Evolutionary conservation across 2,888 invertebrate genomes (phyloP).

Genomic region (Pseudococcus viburni): DNA sequence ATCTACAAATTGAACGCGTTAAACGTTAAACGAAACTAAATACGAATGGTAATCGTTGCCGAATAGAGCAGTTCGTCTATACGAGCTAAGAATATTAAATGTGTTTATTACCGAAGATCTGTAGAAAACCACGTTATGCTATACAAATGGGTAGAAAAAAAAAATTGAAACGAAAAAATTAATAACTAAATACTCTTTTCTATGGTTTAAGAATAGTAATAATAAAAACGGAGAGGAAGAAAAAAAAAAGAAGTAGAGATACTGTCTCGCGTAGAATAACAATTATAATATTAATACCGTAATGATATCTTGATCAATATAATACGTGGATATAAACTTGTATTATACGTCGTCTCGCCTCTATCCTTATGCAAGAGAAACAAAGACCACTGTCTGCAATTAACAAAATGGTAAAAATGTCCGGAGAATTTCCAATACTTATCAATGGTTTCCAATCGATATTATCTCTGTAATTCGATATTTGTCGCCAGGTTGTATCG

Average conservation of each 20-base stretch:
- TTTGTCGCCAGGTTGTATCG: slow-evolving; percentile 35
- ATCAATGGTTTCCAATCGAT: slow-evolving; percentile 54
- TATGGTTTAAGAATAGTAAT: neutral
- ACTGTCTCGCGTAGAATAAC: slow-evolving; percentile 34
- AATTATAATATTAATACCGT: slow-evolving; percentile 46
- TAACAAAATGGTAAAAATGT: slow-evolving; percentile 16
- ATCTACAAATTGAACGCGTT: slow-evolving; percentile 47
- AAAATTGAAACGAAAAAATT: slow-evolving; percentile 44
- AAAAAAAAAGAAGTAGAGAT: neutral
- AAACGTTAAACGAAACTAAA: slow-evolving; percentile 46
- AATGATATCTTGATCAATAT: slow-evolving; percentile 54
- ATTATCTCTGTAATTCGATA: slow-evolving; percentile 47
- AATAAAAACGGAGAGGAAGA: neutral
- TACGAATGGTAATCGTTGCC: slow-evolving; percentile 41
- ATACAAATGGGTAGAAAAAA: neutral
- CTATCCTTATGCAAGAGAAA: neutral
- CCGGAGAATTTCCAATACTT: slow-evolving; percentile 47
- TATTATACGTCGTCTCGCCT: neutral
- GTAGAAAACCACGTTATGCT: neutral
- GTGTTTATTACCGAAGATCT: slow-evolving; percentile 16
- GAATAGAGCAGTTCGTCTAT: slow-evolving; percentile 32
- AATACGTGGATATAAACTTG: neutral
- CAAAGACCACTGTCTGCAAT: slow-evolving; percentile 46
- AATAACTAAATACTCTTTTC: slow-evolving; percentile 14
- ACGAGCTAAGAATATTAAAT: slow-evolving; percentile 43